phyloP scores from a whole-genome alignment of 2,797 vertebrate genomes.

The Acanthis flammea region DNA sequence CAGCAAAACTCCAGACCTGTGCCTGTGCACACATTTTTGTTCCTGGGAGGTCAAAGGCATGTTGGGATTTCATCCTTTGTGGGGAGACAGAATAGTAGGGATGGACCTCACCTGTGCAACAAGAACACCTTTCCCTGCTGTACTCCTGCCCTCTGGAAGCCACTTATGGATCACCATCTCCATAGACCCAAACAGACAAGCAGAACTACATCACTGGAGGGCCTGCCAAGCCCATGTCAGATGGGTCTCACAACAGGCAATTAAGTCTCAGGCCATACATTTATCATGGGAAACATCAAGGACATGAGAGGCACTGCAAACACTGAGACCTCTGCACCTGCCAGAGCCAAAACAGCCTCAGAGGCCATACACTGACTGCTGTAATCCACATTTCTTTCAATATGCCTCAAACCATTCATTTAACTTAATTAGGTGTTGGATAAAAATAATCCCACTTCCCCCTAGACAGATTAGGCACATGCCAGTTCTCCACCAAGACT shows the following conservation, averaged over 20 bases:
- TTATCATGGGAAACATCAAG: accelerated
- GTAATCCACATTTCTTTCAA: neutral
- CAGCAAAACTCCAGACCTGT: neutral
- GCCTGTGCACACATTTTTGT: neutral
- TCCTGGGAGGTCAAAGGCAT: neutral
- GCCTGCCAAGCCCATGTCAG: neutral
- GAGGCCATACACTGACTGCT: neutral
- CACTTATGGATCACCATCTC: neutral
- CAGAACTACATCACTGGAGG: neutral
- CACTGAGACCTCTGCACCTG: neutral
- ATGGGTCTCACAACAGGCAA: neutral
- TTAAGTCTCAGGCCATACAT: neutral
- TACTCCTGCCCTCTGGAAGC: neutral
- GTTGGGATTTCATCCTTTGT: neutral
- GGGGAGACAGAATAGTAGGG: neutral
- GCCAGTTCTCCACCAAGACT: neutral
- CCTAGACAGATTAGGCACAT: neutral
- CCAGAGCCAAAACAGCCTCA: neutral
- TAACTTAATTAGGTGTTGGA: neutral
- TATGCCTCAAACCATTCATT: neutral
- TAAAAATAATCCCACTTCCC: neutral
- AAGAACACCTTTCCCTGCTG: neutral
- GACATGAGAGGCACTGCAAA: neutral
- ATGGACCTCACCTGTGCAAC: neutral
- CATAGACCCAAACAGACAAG: neutral